Percentiles rank a stretch among this genome's conserved stretches.
phyloP scores from a whole-genome alignment of 2,113 vertebrate species.

The Centrocercus urophasianus region DNA sequence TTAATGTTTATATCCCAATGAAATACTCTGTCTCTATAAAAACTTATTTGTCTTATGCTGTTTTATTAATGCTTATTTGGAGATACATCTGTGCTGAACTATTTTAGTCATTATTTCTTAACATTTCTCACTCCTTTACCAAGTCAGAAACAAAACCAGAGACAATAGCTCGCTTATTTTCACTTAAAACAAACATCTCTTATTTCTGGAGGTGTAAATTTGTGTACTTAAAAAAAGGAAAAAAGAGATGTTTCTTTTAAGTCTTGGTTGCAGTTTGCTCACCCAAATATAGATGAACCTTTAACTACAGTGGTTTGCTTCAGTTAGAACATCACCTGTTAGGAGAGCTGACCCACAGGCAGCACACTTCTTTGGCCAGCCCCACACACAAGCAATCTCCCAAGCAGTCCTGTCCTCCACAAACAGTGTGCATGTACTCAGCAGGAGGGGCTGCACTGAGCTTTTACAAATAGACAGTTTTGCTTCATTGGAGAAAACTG shows the following conservation, averaged over 20 bases:
- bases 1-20: neutral
- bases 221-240: neutral
- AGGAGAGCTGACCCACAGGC: neutral
- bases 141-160: slow-evolving; percentile 38
- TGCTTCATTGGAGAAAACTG: neutral
- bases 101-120: slow-evolving; percentile 33
- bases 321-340: slow-evolving; percentile 15
- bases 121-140: slow-evolving; percentile 14
- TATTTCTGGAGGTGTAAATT: neutral
- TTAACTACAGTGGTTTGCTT: neutral
- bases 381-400: neutral
- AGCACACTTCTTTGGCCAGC: neutral
- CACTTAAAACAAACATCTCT: slow-evolving; percentile 25
- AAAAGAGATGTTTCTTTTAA: slow-evolving; percentile 21
- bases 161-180: neutral
- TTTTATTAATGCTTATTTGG: slow-evolving; percentile 33
- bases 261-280: neutral
- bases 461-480: neutral
- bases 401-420: neutral
- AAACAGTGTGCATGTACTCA: neutral
- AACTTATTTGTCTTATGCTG: neutral
- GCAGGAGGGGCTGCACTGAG: neutral
- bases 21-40: neutral
- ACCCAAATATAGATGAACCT: neutral
- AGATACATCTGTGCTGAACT: neutral